These are phyloP conservation scores for Haliclona indistincta DNA, from an alignment of 37 sponge, comb jelly and placozoan genomes.

Conservation along the genomic window DNA sequence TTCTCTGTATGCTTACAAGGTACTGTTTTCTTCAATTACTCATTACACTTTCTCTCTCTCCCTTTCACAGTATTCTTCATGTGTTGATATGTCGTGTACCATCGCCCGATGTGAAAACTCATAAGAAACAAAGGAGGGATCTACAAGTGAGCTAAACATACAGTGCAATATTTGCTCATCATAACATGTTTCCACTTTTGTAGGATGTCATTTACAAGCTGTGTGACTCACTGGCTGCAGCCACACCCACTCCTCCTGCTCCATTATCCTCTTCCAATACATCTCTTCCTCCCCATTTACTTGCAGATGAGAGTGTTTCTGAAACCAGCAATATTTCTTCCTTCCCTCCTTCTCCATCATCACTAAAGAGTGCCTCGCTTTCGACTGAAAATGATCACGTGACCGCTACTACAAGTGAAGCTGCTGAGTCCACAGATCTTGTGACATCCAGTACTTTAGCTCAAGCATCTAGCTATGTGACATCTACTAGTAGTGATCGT, in stretches of 20 bases:
- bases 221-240: conserved; percentile 36
- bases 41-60: background rate
- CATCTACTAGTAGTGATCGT: too few species aligned
- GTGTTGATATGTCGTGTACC: conserved; percentile 65
- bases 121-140: conserved; percentile 63
- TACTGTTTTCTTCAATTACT: background rate
- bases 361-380: too few species aligned
- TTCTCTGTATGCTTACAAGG: conserved; percentile 71
- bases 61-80: conserved; percentile 49
- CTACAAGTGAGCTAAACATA: conserved; percentile 39
- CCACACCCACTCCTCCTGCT: background rate
- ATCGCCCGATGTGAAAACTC: conserved; percentile 40
- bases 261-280: background rate
- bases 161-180: background rate
- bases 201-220: conserved; percentile 53
- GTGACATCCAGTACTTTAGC: too few species aligned
- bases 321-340: background rate
- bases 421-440: too few species aligned
- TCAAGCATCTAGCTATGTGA: too few species aligned
- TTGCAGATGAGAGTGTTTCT: background rate
- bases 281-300: background rate
- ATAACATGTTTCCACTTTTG: background rate
- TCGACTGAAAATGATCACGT: too few species aligned
- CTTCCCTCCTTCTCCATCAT: background rate
- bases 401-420: too few species aligned